Percentiles rank a stretch among this genome's conserved stretches.
Conservation (phyloP, 2,888 invertebrate species). For the Thumatha senex region DNA sequence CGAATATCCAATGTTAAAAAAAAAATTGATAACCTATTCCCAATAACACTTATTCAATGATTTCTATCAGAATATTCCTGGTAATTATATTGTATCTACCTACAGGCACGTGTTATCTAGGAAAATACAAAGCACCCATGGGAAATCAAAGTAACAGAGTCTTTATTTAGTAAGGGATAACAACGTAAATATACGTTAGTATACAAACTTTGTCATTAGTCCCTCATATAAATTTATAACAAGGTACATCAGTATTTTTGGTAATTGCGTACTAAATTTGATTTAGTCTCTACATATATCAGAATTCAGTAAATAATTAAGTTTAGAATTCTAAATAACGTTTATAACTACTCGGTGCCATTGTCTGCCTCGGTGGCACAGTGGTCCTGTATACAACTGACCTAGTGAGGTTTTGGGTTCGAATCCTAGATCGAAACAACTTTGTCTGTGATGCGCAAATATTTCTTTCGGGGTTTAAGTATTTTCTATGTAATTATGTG, state of each 20-base stretch:
- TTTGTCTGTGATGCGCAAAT: too few relatives aligned
- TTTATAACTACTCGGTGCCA: too few relatives aligned
- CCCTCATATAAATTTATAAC: constrained; percentile 1
- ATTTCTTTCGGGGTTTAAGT: too few relatives aligned
- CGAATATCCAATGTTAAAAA: too few relatives aligned
- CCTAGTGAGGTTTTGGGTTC: too few relatives aligned
- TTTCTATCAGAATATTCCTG: constrained; percentile 13
- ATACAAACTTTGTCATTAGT: constrained; percentile 8
- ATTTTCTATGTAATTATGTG: too few relatives aligned
- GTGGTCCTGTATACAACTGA: too few relatives aligned
- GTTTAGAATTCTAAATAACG: too few relatives aligned
- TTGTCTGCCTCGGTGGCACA: too few relatives aligned
- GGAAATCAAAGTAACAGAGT: constrained; percentile 34
- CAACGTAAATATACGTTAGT: constrained; percentile 13
- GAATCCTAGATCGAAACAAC: too few relatives aligned
- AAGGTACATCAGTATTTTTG: not conserved
- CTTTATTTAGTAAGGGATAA: constrained; percentile 15
- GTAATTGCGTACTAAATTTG: not conserved
- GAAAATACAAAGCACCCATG: constrained; percentile 32
- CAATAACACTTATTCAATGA: not conserved
- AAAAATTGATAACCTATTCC: too few relatives aligned
- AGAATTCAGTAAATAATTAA: too few relatives aligned
- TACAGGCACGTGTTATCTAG: constrained; percentile 14
- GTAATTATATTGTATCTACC: constrained; percentile 12
- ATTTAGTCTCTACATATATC: not conserved